A percentile compares a stretch with the other conserved stretches of the same genome.
Conservation (phyloP, 2,113 vertebrate species). For the Phylloscopus trochilus region DNA sequence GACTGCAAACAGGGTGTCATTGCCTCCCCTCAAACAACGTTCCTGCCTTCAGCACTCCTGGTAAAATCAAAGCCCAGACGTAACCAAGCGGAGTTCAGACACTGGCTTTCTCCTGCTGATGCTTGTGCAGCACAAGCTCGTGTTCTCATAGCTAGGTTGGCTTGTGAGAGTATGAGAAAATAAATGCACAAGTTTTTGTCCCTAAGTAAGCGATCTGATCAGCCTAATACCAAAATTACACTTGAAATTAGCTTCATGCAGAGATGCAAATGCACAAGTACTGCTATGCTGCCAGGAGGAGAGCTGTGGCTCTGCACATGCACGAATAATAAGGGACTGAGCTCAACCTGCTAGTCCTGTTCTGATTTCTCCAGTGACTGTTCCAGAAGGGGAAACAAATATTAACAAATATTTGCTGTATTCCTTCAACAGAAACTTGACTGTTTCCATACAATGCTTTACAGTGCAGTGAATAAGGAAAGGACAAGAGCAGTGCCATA, state of each 20-base stretch:
- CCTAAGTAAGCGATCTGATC: background rate
- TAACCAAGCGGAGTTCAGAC: background rate
- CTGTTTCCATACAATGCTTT: background rate
- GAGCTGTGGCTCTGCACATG: background rate
- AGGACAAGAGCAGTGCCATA: accelerated
- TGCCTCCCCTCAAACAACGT: background rate
- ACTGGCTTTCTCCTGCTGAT: background rate
- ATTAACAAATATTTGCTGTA: background rate
- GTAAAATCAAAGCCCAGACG: background rate
- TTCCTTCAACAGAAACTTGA: background rate
- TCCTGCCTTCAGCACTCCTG: background rate
- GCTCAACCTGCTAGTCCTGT: background rate
- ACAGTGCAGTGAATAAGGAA: background rate
- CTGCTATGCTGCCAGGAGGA: background rate
- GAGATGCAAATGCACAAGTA: background rate
- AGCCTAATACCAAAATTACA: background rate
- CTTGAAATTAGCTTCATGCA: background rate
- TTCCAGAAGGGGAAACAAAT: background rate
- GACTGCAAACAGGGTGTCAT: background rate
- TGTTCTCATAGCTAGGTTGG: background rate
- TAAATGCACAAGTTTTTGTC: background rate
- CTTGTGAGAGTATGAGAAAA: background rate
- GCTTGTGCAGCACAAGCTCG: background rate
- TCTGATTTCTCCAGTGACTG: background rate
- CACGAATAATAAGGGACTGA: background rate